phyloP scores from a whole-genome alignment of 2,888 invertebrate species.

The Asteroscopus sphinx region DNA sequence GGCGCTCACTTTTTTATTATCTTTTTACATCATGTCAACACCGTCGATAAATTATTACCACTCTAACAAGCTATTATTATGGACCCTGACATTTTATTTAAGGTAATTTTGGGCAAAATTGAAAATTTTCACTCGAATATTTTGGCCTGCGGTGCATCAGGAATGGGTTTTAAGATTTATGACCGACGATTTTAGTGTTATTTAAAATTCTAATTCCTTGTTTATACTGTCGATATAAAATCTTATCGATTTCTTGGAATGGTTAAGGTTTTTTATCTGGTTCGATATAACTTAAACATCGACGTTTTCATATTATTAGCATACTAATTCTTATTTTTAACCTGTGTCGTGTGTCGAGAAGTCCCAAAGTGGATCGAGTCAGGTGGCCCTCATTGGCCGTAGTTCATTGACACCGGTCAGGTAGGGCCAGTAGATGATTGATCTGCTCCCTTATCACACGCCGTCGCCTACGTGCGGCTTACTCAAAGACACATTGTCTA shows the following conservation, averaged over 20 bases:
- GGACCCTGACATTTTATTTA: conserved; percentile 85
- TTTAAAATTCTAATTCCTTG: conserved; percentile 73
- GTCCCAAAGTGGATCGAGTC: conserved; percentile 80
- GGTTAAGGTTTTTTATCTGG: conserved; percentile 52
- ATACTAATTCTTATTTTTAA: conserved; percentile 71
- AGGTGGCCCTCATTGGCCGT: conserved; percentile 75
- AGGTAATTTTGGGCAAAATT: conserved; percentile 81
- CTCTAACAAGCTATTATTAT: conserved; percentile 87
- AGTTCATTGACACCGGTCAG: conserved; percentile 86
- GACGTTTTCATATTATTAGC: conserved; percentile 60
- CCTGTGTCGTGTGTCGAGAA: conserved; percentile 68
- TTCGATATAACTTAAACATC: conserved; percentile 56
- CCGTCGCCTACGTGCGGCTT: conserved; percentile 87
- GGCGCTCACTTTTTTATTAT: conserved; percentile 75
- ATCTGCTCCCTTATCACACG: conserved; percentile 86
- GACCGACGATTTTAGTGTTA: conserved; percentile 65
- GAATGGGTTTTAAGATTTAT: conserved; percentile 84
- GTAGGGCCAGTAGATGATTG: conserved; percentile 87
- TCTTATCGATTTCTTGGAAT: conserved; percentile 58
- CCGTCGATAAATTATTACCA: conserved; percentile 84
- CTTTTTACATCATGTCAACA: conserved; percentile 85
- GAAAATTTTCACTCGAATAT: conserved; percentile 78
- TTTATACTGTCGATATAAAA: conserved; percentile 61
- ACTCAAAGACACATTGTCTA: conserved; percentile 87
- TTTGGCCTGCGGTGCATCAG: conserved; percentile 80